phyloP scores from a whole-genome alignment of 2,888 invertebrate species.

The Lycaena phlaeas region DNA sequence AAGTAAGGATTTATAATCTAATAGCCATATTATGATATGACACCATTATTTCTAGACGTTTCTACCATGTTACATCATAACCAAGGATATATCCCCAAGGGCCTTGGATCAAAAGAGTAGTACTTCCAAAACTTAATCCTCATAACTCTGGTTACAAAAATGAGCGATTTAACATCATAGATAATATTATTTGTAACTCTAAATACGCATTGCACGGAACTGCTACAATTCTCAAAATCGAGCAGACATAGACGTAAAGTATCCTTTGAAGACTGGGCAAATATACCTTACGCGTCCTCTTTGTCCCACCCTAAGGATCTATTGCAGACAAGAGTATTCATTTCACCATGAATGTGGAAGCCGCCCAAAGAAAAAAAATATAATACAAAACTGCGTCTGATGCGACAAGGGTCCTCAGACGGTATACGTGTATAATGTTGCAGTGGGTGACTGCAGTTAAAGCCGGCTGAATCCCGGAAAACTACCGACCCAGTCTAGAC shows the following conservation, averaged over 20 bases:
- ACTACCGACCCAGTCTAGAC: conserved; percentile 75
- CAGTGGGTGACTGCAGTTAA: conserved; percentile 70
- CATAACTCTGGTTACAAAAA: no score
- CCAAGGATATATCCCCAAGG: no score
- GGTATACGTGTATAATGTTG: conserved; percentile 40
- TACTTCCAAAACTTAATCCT: no score
- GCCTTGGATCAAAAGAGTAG: no score
- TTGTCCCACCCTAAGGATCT: conserved; percentile 33
- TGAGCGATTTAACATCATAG: no score
- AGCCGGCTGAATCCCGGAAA: conserved; percentile 71
- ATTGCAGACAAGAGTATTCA: conserved; percentile 44
- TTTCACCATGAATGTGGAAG: conserved; percentile 30
- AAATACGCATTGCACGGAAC: no score
- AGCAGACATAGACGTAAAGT: conserved; percentile 10
- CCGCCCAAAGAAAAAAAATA: conserved; percentile 40
- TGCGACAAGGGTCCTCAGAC: conserved; percentile 64
- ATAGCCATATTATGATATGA: no score
- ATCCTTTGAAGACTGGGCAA: conserved; percentile 17
- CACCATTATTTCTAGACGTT: no score
- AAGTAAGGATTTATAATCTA: no score
- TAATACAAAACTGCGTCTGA: conserved; percentile 53
- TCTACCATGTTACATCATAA: no score
- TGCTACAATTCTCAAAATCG: conserved; percentile 1
- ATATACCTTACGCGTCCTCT: conserved; percentile 21
- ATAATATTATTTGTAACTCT: no score